phyloP scores from a whole-genome alignment of 2,797 vertebrate species.

The Craterocephalus amniculus region DNA sequence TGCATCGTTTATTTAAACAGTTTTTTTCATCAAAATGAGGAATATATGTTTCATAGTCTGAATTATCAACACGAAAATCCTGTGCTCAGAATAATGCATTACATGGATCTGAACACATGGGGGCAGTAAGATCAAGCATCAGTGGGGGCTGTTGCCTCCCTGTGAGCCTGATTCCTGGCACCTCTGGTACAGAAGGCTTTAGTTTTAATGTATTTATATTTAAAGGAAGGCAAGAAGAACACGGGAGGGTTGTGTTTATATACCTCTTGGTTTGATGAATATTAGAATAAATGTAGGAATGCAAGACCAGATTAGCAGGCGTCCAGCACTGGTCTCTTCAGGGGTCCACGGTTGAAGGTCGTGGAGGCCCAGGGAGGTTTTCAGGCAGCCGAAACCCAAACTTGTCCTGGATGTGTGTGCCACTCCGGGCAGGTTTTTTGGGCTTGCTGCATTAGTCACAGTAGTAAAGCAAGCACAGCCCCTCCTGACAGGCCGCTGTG shows the following conservation, averaged over 20 bases:
- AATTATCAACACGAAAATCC: not conserved
- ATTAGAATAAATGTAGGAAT: constrained; percentile 8
- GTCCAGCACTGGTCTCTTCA: not conserved
- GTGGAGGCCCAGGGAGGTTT: constrained; percentile 20
- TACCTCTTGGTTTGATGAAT: not conserved
- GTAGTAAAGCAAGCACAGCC: constrained; percentile 41
- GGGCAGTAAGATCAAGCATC: constrained; percentile 68
- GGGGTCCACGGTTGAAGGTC: constrained; percentile 11
- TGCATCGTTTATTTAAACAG: not conserved
- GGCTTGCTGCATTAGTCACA: constrained; percentile 71
- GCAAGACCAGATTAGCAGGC: constrained; percentile 23
- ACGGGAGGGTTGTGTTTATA: not conserved
- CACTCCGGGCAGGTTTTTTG: constrained; percentile 47
- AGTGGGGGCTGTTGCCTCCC: not conserved
- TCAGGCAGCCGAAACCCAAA: constrained; percentile 60
- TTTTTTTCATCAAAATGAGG: not conserved
- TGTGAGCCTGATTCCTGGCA: not conserved
- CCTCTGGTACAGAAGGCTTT: not conserved
- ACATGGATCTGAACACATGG: constrained; percentile 63
- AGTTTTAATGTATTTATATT: not conserved
- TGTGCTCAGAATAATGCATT: constrained; percentile 26
- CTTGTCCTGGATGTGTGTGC: constrained; percentile 40
- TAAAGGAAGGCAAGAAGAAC: not conserved
- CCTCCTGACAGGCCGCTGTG: constrained; percentile 54
- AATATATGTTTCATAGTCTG: not conserved